Percentiles rank a stretch among this genome's conserved stretches.
Evolutionary conservation across 2,113 vertebrate genomes (phyloP).

Genomic region (Cyanistes caeruleus): DNA sequence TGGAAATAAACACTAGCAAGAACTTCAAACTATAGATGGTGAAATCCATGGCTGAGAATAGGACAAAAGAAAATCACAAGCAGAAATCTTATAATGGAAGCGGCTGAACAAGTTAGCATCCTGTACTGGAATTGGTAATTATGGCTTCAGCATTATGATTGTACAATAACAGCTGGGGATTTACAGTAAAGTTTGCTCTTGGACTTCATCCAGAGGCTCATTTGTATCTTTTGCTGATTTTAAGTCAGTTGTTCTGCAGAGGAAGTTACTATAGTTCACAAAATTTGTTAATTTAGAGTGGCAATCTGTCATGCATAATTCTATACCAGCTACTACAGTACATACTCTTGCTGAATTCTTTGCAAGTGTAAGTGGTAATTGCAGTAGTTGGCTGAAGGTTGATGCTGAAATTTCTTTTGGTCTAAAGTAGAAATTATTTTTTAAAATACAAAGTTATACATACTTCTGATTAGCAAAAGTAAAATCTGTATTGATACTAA

Average conservation of each 20-base stretch:
- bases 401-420: not conserved
- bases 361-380: not conserved
- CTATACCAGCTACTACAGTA: not conserved
- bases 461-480: not conserved
- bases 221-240: slow-evolving; percentile 10
- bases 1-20: not conserved
- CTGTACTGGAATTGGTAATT: not conserved
- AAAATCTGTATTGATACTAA: not conserved
- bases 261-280: not conserved
- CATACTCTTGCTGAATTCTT: not conserved
- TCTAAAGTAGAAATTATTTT: not conserved
- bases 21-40: not conserved
- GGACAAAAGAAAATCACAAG: not conserved
- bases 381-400: not conserved
- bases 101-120: slow-evolving; percentile 1
- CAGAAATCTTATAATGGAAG: not conserved
- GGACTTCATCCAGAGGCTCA: not conserved
- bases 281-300: not conserved
- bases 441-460: not conserved
- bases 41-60: not conserved
- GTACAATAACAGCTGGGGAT: not conserved
- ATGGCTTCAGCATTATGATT: not conserved
- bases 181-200: not conserved
- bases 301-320: not conserved
- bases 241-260: not conserved